Evolutionary conservation across 2,888 invertebrate species (phyloP), one percentile per base, ranked within the genome.

Genomic region (Lasioglossum figueresi): DNA sequence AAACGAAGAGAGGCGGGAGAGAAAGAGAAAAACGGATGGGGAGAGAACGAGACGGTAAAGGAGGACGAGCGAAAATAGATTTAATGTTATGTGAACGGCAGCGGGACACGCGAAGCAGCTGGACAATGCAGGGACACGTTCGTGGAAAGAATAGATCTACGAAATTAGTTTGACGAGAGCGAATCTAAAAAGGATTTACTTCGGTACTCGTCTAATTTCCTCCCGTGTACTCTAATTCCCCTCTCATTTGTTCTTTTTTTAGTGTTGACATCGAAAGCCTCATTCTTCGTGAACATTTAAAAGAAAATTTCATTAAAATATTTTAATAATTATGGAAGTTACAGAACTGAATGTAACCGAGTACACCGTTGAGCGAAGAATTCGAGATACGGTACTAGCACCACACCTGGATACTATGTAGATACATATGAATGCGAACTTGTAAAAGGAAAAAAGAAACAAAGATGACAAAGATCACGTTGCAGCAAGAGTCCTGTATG

Each of bases 41-140:
- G 59, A 37, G 40, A 27, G 40, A 63, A 45, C 63, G 66, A 76
- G 80, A 82, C 81, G 81, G 71, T 68, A 83, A 86, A 80, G 73
- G 77, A 83, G 84, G 71, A 82, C 56, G 77, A 88, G 81, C 63
- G 78, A 88, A 85, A 90, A 90, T 90, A 90, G 86, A 83, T 84
- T 79, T 80, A 79, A 72, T 83, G 84, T 76, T 83, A 73, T 66
- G 73, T 70, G 70, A 82, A 79, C 77, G 59, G 31, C 56, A 66
- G 71, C 16, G 75, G 82, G 63, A 82, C 71, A 52, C 56, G 71
- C 59, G 56, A 66, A 72, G 76, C 40, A 27, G 52, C 37, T 52
- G 76, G 56, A 40, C 74, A 70, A 72, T 27, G 31, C 10, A 27
- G 56, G 34, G 52, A 56, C 48, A 19, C 14, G 45, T 14, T 6